Conservation (phyloP, 2,113 vertebrate species). For the Semnopithecus entellus region DNA sequence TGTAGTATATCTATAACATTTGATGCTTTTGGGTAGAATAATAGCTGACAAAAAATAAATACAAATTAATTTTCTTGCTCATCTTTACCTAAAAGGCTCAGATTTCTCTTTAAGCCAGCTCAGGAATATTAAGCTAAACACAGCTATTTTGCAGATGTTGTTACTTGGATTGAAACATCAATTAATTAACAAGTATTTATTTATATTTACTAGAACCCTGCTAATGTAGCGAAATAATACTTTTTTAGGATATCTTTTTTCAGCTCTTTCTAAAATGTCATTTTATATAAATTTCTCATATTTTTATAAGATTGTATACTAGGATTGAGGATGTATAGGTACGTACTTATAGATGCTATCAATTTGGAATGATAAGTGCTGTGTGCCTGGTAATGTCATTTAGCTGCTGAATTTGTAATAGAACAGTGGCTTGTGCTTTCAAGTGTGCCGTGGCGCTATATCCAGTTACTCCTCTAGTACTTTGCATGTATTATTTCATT, state of each 20-base stretch:
- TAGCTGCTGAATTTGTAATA: too few species aligned
- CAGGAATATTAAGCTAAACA: background rate
- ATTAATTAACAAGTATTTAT: background rate
- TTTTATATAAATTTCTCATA: background rate
- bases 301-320: background rate
- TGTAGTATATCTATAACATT: background rate
- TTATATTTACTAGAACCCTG: background rate
- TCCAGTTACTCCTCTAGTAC: background rate
- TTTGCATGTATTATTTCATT: background rate
- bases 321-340: background rate
- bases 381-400: background rate
- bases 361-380: background rate
- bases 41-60: background rate
- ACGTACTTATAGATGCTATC: background rate
- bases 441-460: accelerated
- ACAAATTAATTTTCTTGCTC: background rate
- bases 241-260: background rate
- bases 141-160: conserved; percentile 21
- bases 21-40: background rate
- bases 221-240: background rate
- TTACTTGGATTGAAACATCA: background rate
- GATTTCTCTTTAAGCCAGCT: background rate
- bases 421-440: background rate
- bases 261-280: background rate
- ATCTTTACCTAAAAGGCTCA: background rate